Evolutionary conservation across 2,113 vertebrate genomes (phyloP), one percentile per base, ranked within the genome.

Genomic region (Engraulis encrasicolus): DNA sequence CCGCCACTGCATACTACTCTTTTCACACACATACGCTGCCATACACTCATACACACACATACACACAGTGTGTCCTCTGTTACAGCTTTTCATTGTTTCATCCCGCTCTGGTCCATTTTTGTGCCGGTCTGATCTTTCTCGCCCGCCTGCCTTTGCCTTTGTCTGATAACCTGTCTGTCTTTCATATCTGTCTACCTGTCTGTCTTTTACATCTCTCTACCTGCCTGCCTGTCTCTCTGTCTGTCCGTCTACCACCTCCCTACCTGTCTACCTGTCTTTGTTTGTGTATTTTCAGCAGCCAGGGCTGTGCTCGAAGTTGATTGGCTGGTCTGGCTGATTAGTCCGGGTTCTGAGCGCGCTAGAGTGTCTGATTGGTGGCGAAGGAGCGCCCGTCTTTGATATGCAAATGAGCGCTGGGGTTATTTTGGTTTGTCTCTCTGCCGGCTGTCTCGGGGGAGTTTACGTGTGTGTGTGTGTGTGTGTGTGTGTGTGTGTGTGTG

Each of bases 381-480:
- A 66, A 27, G 23, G 12, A 66, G 58, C 58, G 23, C 23, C 58
- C 31, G 58, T 27, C 58, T 66, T 66, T 66, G 58, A 66, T 66
- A 66, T 66, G 58, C 1, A 66, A 31, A 66, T 66, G 58, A 66
- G 58, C 14, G 58, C n/a, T 66, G n/a, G 58, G 58, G 23, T 66
- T 66, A 66, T 66, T 66, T 66, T 66, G 58, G 58, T 66, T 27
- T 66, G 58, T 66, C 58, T 66, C 87, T 89, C 92, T 88, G 81
- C 88, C 78, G 83, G 85, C 58, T 31, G 88, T 91, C 92, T 91
- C 91, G 90, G 23, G 58, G 58, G 58, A 66, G 1, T 66, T 18
- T 58, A 20, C 6, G 52, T 20, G 52, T 58, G 52, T 58, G 52
- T 58, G 52, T 58, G 52, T 20, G 18, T 20, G 18, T 58, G 52